These are phyloP conservation scores for Monarcha castaneiventris DNA, from an alignment of 2,113 vertebrate genomes.

Conservation along the genomic window DNA sequence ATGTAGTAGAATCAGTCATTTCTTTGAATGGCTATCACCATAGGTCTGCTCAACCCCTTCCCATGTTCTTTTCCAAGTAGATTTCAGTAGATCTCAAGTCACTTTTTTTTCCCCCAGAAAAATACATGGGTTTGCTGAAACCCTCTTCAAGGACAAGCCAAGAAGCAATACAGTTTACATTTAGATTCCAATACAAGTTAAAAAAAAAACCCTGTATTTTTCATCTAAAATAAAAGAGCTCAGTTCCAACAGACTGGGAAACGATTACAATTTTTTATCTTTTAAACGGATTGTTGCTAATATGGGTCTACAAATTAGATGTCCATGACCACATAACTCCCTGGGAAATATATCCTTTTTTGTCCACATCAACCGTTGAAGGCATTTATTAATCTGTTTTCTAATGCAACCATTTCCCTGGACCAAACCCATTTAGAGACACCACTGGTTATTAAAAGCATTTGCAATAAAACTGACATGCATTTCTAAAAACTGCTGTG, in stretches of 20 bases:
- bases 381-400: neutral
- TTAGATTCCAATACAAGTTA: neutral
- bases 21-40: neutral
- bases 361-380: neutral
- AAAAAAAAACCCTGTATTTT: neutral
- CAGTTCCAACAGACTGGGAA: neutral
- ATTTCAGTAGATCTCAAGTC: neutral
- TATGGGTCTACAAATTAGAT: neutral
- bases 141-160: neutral
- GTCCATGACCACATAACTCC: neutral
- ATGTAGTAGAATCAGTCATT: neutral
- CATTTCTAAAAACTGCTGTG: neutral
- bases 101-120: neutral
- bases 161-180: neutral
- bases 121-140: neutral
- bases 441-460: constrained; percentile 5
- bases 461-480: neutral
- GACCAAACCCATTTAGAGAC: neutral
- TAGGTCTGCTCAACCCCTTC: neutral
- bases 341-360: neutral
- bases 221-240: neutral
- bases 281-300: neutral
- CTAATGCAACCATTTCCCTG: neutral
- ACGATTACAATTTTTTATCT: neutral
- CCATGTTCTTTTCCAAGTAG: neutral